Base-by-base conservation (phyloP, 1,140 invertebrate genomes). In the Polyergus mexicanus region DNA sequence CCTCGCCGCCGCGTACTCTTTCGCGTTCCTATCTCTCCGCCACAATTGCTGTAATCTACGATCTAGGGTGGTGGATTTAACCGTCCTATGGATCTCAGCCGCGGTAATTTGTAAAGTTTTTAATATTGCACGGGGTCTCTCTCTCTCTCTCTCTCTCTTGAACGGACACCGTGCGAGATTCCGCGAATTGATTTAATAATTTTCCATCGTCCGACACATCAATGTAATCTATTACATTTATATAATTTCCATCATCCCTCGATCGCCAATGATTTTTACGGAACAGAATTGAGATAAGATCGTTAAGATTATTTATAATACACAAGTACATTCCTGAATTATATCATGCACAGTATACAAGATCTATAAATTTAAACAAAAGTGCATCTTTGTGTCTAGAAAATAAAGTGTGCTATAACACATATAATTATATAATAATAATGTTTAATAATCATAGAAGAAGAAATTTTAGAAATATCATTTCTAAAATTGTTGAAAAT, bases 41-140 rank as follows among this genome's bases (percentile, higher is more conserved):
- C 81, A 75, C 86, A 90, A 90, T 90, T 90, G 88, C 88, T 85
- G 81, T 86, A 88, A 90, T 90, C 89, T 90, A 86, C 81, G 77
- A 81, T 89, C 75, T 65, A 80, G 81, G 65, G 51, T 38, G 74
- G 74, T 88, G 84, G 84, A 90, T 90, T 90, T 90, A 90, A 90
- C 84, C 47, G 16, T 16, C 47, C 47, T 86, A 75, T 85, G 74
- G 85, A 89, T 88, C 84, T 90, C 75, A 85, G 75, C 85, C 76
- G 68, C 81, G 85, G 85, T 89, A 78, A 90, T 90, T 87, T 86
- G 84, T 89, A 77, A 85, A 78, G 84, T 77, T 86, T 89, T 89
- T 89, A 89, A 89, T 89, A 89, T 83, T 89, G 71, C 71, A 84
- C 16, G n/a, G 47, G 47, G 47, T 51, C 16, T 16, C 47, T 51